These are phyloP conservation scores for Meteorus colon DNA, from an alignment of 2,888 invertebrate species.

Conservation along the genomic window DNA sequence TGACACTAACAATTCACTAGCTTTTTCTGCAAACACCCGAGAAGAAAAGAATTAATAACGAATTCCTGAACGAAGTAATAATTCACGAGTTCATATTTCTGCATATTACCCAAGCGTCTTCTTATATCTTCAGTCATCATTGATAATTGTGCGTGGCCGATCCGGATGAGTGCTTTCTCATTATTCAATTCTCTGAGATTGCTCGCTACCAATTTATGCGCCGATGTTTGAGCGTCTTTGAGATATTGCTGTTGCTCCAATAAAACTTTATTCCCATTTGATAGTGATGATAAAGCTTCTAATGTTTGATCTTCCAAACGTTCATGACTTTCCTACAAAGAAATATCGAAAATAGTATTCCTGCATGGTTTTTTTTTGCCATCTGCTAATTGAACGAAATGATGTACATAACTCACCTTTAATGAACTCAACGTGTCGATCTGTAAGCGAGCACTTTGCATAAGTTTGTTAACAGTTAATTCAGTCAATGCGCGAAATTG, in stretches of 20 bases:
- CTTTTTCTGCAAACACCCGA: conserved; percentile 69
- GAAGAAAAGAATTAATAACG: conserved; percentile 26
- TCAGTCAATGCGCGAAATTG: conserved; percentile 81
- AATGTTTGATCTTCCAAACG: conserved; percentile 72
- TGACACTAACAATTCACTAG: conserved; percentile 73
- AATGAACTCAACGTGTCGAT: conserved; percentile 72
- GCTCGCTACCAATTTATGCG: conserved; percentile 75
- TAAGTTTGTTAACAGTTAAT: conserved; percentile 79
- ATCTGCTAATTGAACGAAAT: background rate
- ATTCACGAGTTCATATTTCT: conserved; percentile 3
- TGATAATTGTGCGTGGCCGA: conserved; percentile 76
- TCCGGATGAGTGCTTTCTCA: conserved; percentile 77
- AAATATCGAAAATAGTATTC: conserved; percentile 11
- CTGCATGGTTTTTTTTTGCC: background rate
- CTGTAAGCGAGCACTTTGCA: conserved; percentile 75
- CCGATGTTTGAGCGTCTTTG: conserved; percentile 73
- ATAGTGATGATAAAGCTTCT: conserved; percentile 72
- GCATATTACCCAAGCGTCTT: conserved; percentile 74
- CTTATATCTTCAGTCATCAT: conserved; percentile 76
- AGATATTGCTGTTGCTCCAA: conserved; percentile 75
- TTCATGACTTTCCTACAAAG: conserved; percentile 72
- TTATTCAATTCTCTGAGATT: conserved; percentile 77
- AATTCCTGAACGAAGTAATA: background rate
- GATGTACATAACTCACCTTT: conserved; percentile 66
- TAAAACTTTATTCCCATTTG: conserved; percentile 73